phyloP scores from a whole-genome alignment of 2,113 vertebrate species.

The Chlorodrepanis virens region DNA sequence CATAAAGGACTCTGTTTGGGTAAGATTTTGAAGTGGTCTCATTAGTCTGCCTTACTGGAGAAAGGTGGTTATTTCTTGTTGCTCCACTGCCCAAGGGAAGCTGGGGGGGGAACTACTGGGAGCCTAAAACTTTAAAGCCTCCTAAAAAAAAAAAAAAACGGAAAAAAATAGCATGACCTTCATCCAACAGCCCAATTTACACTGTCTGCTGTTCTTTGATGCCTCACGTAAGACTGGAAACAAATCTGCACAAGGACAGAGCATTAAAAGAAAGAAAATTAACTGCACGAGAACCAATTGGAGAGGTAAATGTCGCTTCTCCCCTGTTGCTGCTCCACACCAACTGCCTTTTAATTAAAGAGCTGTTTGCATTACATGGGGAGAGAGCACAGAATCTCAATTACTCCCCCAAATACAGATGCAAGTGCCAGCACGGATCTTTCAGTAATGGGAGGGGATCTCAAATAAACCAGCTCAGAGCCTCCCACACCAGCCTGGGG shows the following conservation, averaged over 20 bases:
- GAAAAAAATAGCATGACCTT: not conserved
- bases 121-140: not conserved
- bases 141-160: not conserved
- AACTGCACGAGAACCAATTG: conserved; percentile 31
- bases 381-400: conserved; percentile 2
- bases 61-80: not conserved
- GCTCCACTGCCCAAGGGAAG: not conserved
- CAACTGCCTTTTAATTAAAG: conserved; percentile 50
- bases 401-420: not conserved
- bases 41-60: not conserved
- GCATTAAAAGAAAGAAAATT: conserved; percentile 43
- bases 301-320: not conserved
- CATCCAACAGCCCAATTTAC: not conserved
- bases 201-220: not conserved
- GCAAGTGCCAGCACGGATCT: not conserved
- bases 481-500: not conserved
- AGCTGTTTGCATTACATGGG: not conserved
- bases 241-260: conserved; percentile 21
- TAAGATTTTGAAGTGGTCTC: conserved; percentile 29
- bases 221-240: not conserved
- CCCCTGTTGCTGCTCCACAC: conserved; percentile 35
- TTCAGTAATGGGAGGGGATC: not conserved
- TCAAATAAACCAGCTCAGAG: not conserved
- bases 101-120: not conserved
- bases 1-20: not conserved